Percentiles rank a stretch among this genome's conserved stretches.
Conservation (phyloP, 2,888 invertebrate species). For the Antheraea assamensis region DNA sequence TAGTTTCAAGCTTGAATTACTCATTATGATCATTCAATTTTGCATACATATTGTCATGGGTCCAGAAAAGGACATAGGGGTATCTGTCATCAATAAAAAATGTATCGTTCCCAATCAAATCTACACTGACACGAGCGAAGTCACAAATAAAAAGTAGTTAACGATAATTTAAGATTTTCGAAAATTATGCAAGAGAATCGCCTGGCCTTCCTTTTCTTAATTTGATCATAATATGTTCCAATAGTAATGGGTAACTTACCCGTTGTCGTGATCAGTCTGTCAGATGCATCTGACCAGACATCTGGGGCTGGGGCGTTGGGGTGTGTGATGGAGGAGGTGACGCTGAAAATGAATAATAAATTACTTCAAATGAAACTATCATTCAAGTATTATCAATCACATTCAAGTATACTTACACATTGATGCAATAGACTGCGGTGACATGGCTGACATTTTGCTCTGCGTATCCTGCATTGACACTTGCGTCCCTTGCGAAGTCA, state of each 20-base stretch:
- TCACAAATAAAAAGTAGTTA: too few relatives aligned
- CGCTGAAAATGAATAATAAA: conserved; percentile 42
- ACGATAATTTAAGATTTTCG: too few relatives aligned
- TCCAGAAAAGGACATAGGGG: too few relatives aligned
- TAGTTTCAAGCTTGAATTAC: too few relatives aligned
- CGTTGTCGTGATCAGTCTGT: conserved; percentile 67
- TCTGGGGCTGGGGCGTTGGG: conserved; percentile 76
- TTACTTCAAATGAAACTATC: not conserved
- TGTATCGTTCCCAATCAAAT: too few relatives aligned
- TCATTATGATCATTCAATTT: too few relatives aligned
- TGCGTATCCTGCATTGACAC: conserved; percentile 77
- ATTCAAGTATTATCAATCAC: not conserved
- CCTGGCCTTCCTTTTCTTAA: too few relatives aligned
- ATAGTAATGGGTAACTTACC: conserved; percentile 37
- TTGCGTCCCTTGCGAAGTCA: conserved; percentile 80
- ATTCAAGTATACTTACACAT: conserved; percentile 61
- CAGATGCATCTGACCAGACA: conserved; percentile 72
- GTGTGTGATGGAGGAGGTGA: conserved; percentile 79
- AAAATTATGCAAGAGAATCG: too few relatives aligned
- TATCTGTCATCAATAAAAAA: too few relatives aligned
- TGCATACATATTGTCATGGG: too few relatives aligned
- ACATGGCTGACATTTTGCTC: conserved; percentile 77
- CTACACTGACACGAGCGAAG: too few relatives aligned
- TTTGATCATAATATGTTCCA: not conserved
- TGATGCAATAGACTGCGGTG: conserved; percentile 78